Percentiles rank a stretch among this genome's conserved stretches.
These are phyloP conservation scores for Puffinus mauretanicus DNA, from an alignment of 2,113 vertebrate species.

Conservation along the genomic window DNA sequence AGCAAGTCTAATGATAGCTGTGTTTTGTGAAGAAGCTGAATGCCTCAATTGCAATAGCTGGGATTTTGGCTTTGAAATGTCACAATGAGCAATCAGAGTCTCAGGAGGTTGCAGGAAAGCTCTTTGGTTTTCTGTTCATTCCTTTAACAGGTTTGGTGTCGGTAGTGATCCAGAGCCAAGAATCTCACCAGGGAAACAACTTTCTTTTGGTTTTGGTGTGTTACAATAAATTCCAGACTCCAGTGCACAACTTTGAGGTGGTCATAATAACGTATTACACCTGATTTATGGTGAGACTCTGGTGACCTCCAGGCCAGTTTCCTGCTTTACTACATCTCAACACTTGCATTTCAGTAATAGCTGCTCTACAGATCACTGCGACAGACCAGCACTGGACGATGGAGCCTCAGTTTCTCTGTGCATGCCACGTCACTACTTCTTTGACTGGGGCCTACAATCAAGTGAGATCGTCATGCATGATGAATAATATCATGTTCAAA, in stretches of 20 bases:
- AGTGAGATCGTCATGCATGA: background rate
- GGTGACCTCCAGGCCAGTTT: background rate
- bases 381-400: background rate
- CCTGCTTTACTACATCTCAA: background rate
- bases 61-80: background rate
- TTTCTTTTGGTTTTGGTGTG: background rate
- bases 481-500: too few relatives aligned
- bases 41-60: background rate
- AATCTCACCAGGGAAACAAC: background rate
- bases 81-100: background rate
- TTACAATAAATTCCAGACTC: background rate
- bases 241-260: background rate
- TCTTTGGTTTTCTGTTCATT: background rate
- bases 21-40: background rate
- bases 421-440: accelerated
- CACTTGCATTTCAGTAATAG: background rate
- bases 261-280: background rate
- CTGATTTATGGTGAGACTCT: background rate
- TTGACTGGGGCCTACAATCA: background rate
- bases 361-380: background rate
- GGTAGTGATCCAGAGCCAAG: background rate
- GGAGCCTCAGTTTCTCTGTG: background rate
- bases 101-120: background rate
- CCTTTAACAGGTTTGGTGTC: background rate
- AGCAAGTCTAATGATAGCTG: background rate